Evolutionary conservation across 1,140 invertebrate genomes (phyloP).

Genomic region (Papilio helenus): DNA sequence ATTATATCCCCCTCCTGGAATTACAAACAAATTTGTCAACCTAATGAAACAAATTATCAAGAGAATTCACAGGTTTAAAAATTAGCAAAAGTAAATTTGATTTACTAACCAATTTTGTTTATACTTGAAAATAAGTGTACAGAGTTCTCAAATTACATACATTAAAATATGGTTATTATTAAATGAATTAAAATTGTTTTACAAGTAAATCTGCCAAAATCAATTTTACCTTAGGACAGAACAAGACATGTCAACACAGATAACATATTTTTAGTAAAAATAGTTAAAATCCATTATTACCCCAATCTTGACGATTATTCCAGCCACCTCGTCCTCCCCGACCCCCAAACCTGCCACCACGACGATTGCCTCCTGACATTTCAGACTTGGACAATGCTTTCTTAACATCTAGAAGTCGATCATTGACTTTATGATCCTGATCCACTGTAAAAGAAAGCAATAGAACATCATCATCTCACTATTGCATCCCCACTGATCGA

Average conservation of each 20-base stretch:
- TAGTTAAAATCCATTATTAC: constrained; percentile 54
- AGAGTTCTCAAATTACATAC: too few species aligned
- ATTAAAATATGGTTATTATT: too few species aligned
- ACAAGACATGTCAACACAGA: too few species aligned
- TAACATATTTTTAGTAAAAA: neutral
- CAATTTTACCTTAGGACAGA: too few species aligned
- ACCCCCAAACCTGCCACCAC: constrained; percentile 54
- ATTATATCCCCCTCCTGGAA: constrained; percentile 51
- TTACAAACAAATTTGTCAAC: neutral
- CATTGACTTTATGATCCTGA: constrained; percentile 88
- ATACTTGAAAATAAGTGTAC: too few species aligned
- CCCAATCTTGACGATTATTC: constrained; percentile 65
- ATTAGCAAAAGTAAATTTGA: too few species aligned
- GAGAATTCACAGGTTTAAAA: too few species aligned
- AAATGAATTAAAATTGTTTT: too few species aligned
- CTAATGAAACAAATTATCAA: neutral
- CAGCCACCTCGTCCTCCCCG: constrained; percentile 52
- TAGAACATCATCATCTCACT: neutral
- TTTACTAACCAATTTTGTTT: too few species aligned
- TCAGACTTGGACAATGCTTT: constrained; percentile 89
- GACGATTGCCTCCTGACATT: constrained; percentile 80
- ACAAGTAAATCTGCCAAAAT: too few species aligned
- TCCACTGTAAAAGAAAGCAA: constrained; percentile 80
- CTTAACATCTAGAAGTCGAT: constrained; percentile 91
- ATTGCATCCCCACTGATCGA: too few species aligned